A percentile compares a stretch with the other conserved stretches of the same genome.
Conservation (phyloP, 2,797 vertebrate species). For the Enteromius unitaeniatus region DNA sequence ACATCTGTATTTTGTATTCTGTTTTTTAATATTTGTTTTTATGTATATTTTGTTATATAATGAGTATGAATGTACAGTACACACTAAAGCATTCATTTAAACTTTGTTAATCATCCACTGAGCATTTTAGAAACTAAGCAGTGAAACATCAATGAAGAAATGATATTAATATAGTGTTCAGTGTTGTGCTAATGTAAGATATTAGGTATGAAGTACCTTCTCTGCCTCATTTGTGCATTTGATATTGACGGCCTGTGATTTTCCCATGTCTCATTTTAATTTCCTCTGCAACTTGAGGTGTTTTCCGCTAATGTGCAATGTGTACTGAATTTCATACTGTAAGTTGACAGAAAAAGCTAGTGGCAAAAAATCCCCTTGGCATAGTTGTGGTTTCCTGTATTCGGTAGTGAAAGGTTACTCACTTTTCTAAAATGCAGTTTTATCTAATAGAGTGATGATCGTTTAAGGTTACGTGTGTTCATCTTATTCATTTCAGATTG, state of each 20-base stretch:
- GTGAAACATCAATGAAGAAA: not conserved
- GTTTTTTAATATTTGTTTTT: no score
- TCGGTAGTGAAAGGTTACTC: slow-evolving; percentile 5
- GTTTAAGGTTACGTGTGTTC: not conserved
- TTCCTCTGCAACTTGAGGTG: slow-evolving; percentile 15
- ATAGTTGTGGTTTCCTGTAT: slow-evolving; percentile 14
- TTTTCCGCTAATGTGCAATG: slow-evolving; percentile 39
- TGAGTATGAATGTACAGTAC: not conserved
- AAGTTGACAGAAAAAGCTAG: not conserved
- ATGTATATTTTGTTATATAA: not conserved
- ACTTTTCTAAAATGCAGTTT: not conserved
- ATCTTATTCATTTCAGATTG: slow-evolving; percentile 46
- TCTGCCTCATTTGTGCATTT: not conserved
- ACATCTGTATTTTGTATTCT: no score
- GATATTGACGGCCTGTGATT: slow-evolving; percentile 8
- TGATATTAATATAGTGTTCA: not conserved
- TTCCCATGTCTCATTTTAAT: slow-evolving; percentile 33
- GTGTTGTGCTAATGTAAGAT: not conserved
- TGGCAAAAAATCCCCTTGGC: slow-evolving; percentile 41
- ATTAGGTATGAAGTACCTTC: not conserved
- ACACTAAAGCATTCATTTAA: not conserved
- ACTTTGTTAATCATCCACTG: not conserved
- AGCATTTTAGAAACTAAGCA: not conserved
- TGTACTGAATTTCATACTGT: not conserved
- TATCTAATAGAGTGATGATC: not conserved